These are phyloP conservation scores for Diarsia dahlii DNA, from an alignment of 2,888 invertebrate genomes.

Conservation along the genomic window DNA sequence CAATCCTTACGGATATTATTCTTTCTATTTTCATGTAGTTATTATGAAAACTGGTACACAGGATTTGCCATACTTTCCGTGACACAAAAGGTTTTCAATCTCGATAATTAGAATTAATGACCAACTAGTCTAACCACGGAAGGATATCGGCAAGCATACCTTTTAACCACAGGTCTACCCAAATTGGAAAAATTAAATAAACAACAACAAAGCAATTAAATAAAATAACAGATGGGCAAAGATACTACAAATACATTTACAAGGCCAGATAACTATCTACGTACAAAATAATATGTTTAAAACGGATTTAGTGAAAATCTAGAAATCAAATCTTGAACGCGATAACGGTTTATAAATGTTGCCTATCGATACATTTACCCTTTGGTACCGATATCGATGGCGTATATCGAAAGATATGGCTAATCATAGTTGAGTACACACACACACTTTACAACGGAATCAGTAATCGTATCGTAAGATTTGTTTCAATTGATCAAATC, in stretches of 20 bases:
- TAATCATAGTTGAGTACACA: slow-evolving; percentile 32
- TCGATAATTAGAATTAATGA: too few relatives aligned
- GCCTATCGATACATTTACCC: slow-evolving; percentile 43
- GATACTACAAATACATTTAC: slow-evolving; percentile 43
- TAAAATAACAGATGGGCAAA: slow-evolving; percentile 19
- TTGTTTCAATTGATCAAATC: slow-evolving; percentile 20
- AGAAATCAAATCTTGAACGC: slow-evolving; percentile 54
- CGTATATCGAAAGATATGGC: slow-evolving; percentile 20
- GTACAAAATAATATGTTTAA: slow-evolving; percentile 61
- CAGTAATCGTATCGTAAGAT: background rate
- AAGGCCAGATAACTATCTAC: slow-evolving; percentile 60
- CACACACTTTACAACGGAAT: slow-evolving; percentile 1
- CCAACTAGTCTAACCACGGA: too few relatives aligned
- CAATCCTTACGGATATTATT: too few relatives aligned
- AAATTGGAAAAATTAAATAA: background rate
- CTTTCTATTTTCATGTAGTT: too few relatives aligned
- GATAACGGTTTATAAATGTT: slow-evolving; percentile 59
- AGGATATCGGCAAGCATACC: too few relatives aligned
- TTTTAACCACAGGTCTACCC: too few relatives aligned
- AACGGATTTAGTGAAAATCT: slow-evolving; percentile 64
- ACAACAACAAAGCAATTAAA: slow-evolving; percentile 2
- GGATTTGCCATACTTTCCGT: too few relatives aligned
- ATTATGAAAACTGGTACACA: too few relatives aligned
- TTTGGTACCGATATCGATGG: slow-evolving; percentile 21
- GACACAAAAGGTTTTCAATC: too few relatives aligned